Conservation (phyloP, 2,888 invertebrate genomes). For the Lymantria monacha region DNA sequence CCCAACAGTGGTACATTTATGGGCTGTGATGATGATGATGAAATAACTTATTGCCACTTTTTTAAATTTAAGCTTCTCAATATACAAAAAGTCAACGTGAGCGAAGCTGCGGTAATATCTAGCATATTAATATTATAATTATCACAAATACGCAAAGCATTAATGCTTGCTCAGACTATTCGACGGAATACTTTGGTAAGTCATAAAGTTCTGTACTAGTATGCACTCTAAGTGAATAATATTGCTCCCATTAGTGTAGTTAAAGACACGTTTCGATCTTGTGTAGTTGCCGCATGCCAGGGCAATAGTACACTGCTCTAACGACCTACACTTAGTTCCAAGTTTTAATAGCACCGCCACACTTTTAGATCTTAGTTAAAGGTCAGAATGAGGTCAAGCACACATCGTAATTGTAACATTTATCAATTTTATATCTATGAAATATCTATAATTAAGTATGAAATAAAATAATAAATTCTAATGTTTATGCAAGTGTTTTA, state of each 20-base stretch:
- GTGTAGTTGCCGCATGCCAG: constrained; percentile 18
- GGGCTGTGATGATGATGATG: too few species aligned
- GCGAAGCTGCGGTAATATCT: too few species aligned
- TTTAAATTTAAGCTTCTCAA: too few species aligned
- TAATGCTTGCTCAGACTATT: not conserved
- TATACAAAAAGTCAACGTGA: too few species aligned
- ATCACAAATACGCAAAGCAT: not conserved
- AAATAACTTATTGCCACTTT: too few species aligned
- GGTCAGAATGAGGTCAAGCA: constrained; percentile 52
- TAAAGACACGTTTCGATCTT: constrained; percentile 23
- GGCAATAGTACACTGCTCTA: constrained; percentile 58
- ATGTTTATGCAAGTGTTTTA: too few species aligned
- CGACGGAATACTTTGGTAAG: not conserved
- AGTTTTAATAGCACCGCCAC: constrained; percentile 65
- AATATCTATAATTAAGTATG: too few species aligned
- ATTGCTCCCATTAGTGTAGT: constrained; percentile 33
- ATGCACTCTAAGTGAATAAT: constrained; percentile 7
- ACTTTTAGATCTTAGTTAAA: constrained; percentile 64
- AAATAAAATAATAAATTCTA: too few species aligned
- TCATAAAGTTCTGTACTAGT: not conserved
- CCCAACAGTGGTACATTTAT: too few species aligned
- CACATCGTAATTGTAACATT: not conserved
- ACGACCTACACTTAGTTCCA: constrained; percentile 58
- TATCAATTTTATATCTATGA: too few species aligned
- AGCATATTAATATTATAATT: not conserved